These are phyloP conservation scores for Ciona savignyi DNA, from an alignment of 23 tunicate genomes.

Conservation along the genomic window DNA sequence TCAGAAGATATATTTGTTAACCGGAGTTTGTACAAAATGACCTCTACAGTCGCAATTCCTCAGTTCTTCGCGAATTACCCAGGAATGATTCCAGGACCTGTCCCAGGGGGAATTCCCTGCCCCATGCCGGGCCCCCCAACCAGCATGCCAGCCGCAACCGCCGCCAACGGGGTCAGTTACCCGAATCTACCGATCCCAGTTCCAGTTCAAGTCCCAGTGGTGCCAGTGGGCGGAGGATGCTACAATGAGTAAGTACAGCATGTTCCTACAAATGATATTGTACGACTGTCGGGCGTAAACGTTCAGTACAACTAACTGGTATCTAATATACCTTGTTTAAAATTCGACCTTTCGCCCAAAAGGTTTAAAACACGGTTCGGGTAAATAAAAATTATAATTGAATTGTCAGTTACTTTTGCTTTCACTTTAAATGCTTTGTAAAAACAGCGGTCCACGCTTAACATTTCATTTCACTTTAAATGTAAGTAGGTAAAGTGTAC, in stretches of 20 bases:
- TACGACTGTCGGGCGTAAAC: too few relatives aligned
- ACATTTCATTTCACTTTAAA: too few relatives aligned
- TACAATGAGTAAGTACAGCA: constrained; percentile 90
- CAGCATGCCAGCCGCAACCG: neutral
- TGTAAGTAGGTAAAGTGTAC: too few relatives aligned
- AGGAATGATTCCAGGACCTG: constrained; percentile 42
- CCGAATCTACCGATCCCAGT: constrained; percentile 9
- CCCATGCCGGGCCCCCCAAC: constrained; percentile 15
- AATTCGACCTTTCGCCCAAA: too few relatives aligned
- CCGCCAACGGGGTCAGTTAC: neutral
- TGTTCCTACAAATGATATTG: too few relatives aligned
- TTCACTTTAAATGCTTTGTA: too few relatives aligned
- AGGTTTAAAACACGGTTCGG: too few relatives aligned
- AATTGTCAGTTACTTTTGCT: too few relatives aligned
- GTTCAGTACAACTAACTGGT: too few relatives aligned
- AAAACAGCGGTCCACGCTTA: too few relatives aligned
- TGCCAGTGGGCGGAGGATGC: constrained; percentile 96
- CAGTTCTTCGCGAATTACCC: constrained; percentile 49
- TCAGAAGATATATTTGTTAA: neutral
- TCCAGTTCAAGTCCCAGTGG: constrained; percentile 48
- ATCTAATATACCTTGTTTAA: too few relatives aligned
- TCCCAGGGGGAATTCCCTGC: constrained; percentile 30
- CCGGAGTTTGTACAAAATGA: constrained; percentile 21
- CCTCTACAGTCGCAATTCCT: constrained; percentile 74
- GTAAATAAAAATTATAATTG: too few relatives aligned